Base-by-base conservation (phyloP, 2,797 vertebrate species). In the Dallia pectoralis region DNA sequence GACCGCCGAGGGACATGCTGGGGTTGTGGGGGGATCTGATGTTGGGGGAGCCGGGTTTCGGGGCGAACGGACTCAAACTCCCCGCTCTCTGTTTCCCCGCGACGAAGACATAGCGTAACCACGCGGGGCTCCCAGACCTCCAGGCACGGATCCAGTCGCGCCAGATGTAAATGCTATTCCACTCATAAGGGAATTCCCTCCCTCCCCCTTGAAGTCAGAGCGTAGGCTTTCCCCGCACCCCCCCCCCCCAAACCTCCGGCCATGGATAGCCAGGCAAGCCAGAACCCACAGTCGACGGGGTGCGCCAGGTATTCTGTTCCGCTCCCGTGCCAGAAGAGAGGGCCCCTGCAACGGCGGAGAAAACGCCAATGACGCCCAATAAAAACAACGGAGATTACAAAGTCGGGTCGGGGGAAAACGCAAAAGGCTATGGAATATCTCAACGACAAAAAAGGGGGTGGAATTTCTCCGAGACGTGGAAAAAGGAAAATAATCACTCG, bases 161-260 rank as follows among this genome's bases (percentile, higher is more conserved):
- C 93, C 94, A 95, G 94, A 94, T 95, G 91, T 92, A 94, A 95
- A 96, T 96, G 90, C 91, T 89, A 95, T 94, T 93, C 84, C 82
- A 90, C 90, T 92, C 96, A 96, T 94, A 84, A 95, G 95, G 95
- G 96, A 96, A 95, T 96, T 96, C 96, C 96, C 95, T 96, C 89
- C 88, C 84, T 91, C 53, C 86, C 85, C 87, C 2, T 18, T 88
- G 9, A 12, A 44, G 40, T 44, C 40, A 91, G 86, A 88, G 89
- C 82, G 80, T 79, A 92, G 90, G 95, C 95, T 96, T 97, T 95
- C 95, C 96, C 96, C 90, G 91, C 93, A 91, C 92, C 86, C 91
- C 51, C 71, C 78, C 87, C 84, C 85, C 40, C 51, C 86, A n/a
- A n/a, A 80, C 87, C 89, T 89, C 88, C 87, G 74, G 82, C 83